Percentiles rank a stretch among this genome's conserved stretches.
Evolutionary conservation across 92 coral and sea anemone genomes (phyloP).

Genomic region (Umimayanthus chanpuru): DNA sequence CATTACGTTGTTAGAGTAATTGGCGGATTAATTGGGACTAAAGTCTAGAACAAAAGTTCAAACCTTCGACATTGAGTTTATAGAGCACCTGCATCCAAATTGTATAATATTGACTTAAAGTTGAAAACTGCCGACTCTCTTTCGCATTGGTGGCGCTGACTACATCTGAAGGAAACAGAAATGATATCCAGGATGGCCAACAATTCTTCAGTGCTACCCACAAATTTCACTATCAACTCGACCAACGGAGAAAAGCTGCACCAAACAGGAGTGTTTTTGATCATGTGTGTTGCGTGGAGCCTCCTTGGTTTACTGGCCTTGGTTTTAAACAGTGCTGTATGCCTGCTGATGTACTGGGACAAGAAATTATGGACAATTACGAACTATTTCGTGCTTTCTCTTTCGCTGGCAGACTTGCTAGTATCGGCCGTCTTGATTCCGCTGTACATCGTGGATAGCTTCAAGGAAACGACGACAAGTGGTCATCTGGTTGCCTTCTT

Average conservation of each 20-base stretch:
- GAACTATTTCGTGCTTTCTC: constrained; percentile 74
- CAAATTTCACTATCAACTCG: not conserved
- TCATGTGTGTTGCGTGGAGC: constrained; percentile 65
- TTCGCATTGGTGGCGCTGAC: not conserved
- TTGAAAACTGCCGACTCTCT: not conserved
- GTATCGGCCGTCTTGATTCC: constrained; percentile 79
- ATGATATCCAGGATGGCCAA: constrained; percentile 9
- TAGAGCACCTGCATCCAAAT: not conserved
- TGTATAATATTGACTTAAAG: not conserved
- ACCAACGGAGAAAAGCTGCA: not conserved
- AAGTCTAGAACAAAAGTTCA: not conserved
- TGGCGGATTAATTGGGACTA: not conserved
- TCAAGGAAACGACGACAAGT: constrained; percentile 62
- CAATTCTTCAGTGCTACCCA: not conserved
- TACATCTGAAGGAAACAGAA: not conserved
- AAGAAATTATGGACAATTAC: constrained; percentile 83
- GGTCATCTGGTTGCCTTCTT: constrained; percentile 81
- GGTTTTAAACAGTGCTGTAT: constrained; percentile 66
- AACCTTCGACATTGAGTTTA: not conserved
- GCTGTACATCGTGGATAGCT: constrained; percentile 64
- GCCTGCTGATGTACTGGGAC: constrained; percentile 64
- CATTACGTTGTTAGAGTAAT: not conserved
- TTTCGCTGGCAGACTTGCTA: constrained; percentile 73
- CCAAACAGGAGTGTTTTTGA: constrained; percentile 29
- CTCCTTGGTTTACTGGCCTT: constrained; percentile 70